Conservation (phyloP, 2,797 vertebrate species). For the Rhinatrema bivittatum region DNA sequence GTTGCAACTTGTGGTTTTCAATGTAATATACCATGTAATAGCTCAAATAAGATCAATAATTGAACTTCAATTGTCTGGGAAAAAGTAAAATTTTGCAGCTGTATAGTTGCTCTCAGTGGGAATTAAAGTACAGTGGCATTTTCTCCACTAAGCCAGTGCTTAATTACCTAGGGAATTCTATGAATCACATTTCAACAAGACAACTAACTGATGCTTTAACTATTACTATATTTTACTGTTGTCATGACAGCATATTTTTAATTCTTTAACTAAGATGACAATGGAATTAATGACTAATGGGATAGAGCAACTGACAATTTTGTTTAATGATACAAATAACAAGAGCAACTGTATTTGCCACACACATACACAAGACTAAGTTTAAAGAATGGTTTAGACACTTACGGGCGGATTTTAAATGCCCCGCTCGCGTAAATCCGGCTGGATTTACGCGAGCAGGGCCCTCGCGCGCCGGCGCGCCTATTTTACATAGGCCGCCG, state of each 20-base stretch:
- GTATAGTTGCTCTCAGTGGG: constrained; percentile 26
- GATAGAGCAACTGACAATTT: neutral
- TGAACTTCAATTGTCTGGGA: neutral
- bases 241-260: constrained; percentile 63
- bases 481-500: too few species aligned
- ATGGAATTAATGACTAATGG: constrained; percentile 28
- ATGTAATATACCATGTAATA: neutral
- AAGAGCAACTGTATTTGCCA: neutral
- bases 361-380: neutral
- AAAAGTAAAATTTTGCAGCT: constrained; percentile 39
- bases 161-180: constrained; percentile 69
- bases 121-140: constrained; percentile 30
- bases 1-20: too few species aligned
- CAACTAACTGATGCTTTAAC: constrained; percentile 76
- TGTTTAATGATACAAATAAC: constrained; percentile 2
- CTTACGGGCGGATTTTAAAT: too few species aligned
- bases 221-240: constrained; percentile 63
- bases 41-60: neutral
- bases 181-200: constrained; percentile 60
- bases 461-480: too few species aligned
- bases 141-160: constrained; percentile 53
- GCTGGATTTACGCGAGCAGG: too few species aligned
- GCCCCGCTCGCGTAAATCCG: too few species aligned
- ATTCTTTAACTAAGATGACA: constrained; percentile 33
- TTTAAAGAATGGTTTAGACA: neutral